Evolutionary conservation across 2,113 vertebrate genomes (phyloP).

Genomic region (Phrynocephalus versicolor): DNA sequence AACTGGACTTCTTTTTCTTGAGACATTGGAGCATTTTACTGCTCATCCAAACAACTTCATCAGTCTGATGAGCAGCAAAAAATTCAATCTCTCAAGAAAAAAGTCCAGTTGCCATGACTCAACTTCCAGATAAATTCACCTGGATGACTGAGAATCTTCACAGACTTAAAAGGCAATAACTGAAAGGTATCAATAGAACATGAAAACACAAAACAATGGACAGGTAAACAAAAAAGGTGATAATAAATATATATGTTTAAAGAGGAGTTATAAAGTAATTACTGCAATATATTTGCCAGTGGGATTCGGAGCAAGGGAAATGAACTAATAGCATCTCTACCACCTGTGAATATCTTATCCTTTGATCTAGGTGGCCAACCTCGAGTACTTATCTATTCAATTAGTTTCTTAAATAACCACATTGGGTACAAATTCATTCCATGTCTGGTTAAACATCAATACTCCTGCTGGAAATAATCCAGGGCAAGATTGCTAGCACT

Average conservation of each 20-base stretch:
- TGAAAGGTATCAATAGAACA: background rate
- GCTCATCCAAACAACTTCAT: too few species aligned
- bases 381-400: background rate
- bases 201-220: conserved; percentile 29
- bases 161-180: too few species aligned
- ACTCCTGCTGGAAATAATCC: background rate
- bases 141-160: too few species aligned
- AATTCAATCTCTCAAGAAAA: too few species aligned
- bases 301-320: background rate
- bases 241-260: background rate
- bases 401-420: background rate
- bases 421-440: background rate
- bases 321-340: background rate
- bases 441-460: background rate
- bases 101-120: too few species aligned
- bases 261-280: background rate
- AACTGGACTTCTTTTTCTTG: too few species aligned
- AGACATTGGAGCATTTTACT: too few species aligned
- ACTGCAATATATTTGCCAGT: background rate
- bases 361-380: background rate
- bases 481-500: background rate
- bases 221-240: conserved; percentile 13
- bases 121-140: too few species aligned
- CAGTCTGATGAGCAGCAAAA: too few species aligned
- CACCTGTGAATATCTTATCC: background rate